Base-by-base conservation (phyloP, 1,140 invertebrate genomes). In the Drosophila nigromelanica region DNA sequence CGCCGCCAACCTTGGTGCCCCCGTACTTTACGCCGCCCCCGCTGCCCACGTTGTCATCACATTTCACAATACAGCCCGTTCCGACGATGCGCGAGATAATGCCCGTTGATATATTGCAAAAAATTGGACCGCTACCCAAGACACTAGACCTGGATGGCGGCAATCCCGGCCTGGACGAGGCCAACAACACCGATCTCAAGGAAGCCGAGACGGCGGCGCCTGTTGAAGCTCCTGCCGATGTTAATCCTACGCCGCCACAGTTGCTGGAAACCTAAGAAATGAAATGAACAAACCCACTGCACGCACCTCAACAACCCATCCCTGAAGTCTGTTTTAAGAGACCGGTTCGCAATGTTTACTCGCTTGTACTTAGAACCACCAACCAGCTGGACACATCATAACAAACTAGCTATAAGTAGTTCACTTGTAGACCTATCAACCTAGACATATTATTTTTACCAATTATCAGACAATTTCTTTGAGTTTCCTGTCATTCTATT, bases 91-190 rank as follows among this genome's bases (percentile, higher is more conserved):
- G 68, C 4, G 79, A 89, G 33, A 89, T 89, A 37, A 89, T 89
- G 67, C 83, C 85, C 8, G 80, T 83, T 33, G 83, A 89, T 14
- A 89, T 89, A 54, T 48, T 87, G 51, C 76, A 89, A 37, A 66
- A 89, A 8, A 61, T 87, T 21, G 82, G 82, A 6, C 82, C 82
- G 5, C 45, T 87, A 45, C 82, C 82, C 14, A 87, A 87, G 43
- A 87, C 83, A 1, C 61, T 87, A 0, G 82, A 87, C 39, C 52
- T 87, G 50, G 82, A 89, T 14, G 81, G 40, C 2, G 58, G 43
- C 3, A 52, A 45, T 35, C 3, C 47, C 18, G 43, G 64, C 14
- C 48, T 54, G 6, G 81, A 81, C 35, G 63, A 72, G 15, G 12
- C 21, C 14, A 42, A 39, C n/a, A 42, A 39, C 47, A 47, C 30